These are phyloP conservation scores for Micrasema minimum DNA, from an alignment of 1,140 invertebrate genomes.

Conservation along the genomic window DNA sequence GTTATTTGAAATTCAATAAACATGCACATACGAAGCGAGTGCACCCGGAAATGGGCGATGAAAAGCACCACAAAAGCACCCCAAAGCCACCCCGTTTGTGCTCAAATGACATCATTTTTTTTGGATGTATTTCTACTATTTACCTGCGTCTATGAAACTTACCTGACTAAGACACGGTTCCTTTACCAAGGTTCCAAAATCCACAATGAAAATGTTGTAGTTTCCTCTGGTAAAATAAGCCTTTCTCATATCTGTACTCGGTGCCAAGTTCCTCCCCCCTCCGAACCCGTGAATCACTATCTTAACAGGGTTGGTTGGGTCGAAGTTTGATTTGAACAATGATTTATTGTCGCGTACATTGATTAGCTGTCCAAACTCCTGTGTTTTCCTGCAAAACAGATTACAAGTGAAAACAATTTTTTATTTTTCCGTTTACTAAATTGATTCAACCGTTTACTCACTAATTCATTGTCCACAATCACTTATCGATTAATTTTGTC, in stretches of 20 bases:
- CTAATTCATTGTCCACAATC: too few relatives aligned
- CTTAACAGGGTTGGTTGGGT: slow-evolving; percentile 79
- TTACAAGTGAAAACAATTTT: too few relatives aligned
- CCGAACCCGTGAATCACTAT: slow-evolving; percentile 87
- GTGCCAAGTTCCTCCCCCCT: slow-evolving; percentile 79
- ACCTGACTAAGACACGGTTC: slow-evolving; percentile 82
- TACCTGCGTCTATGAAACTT: neutral
- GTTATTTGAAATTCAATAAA: too few relatives aligned
- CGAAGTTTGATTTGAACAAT: slow-evolving; percentile 77
- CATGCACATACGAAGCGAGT: too few relatives aligned
- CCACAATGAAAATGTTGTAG: slow-evolving; percentile 89
- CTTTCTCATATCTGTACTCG: slow-evolving; percentile 83
- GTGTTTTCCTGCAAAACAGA: slow-evolving; percentile 71
- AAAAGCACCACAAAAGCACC: too few relatives aligned
- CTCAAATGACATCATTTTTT: too few relatives aligned
- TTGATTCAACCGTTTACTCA: too few relatives aligned
- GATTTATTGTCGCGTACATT: slow-evolving; percentile 76
- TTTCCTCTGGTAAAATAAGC: slow-evolving; percentile 83
- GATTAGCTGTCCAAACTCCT: slow-evolving; percentile 76
- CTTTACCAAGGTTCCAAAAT: slow-evolving; percentile 82
- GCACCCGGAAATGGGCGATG: too few relatives aligned
- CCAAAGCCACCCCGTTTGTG: too few relatives aligned
- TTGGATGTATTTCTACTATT: too few relatives aligned
- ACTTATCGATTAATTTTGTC: too few relatives aligned
- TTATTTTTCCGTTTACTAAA: too few relatives aligned